phyloP scores from a whole-genome alignment of 1,140 invertebrate genomes.

The Diorhabda elongata region DNA sequence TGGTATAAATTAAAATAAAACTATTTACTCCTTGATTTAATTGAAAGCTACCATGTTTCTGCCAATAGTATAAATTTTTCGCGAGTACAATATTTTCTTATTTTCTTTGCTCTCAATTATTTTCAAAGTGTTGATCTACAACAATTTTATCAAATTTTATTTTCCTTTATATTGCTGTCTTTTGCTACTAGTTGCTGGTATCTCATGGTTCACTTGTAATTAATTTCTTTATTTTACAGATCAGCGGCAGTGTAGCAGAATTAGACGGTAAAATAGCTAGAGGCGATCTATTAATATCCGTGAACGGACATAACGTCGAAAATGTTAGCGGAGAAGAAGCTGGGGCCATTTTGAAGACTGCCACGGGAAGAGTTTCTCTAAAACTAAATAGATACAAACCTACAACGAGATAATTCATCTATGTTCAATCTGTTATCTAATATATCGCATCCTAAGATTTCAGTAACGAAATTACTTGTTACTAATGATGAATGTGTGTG shows the following conservation, averaged over 20 bases:
- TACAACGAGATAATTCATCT: slow-evolving; percentile 36
- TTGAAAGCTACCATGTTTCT: neutral
- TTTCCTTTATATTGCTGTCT: too few species aligned
- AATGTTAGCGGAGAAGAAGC: slow-evolving; percentile 79
- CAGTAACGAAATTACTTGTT: too few species aligned
- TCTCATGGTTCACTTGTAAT: too few species aligned
- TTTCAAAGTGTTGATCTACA: neutral
- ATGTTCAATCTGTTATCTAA: too few species aligned
- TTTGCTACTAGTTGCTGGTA: too few species aligned
- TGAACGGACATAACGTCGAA: slow-evolving; percentile 85
- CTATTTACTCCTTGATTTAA: too few species aligned
- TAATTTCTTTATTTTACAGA: slow-evolving; percentile 49
- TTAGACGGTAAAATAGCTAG: slow-evolving; percentile 87
- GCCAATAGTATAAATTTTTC: neutral
- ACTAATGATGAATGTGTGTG: too few species aligned
- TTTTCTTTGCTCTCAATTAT: neutral
- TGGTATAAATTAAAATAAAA: neutral
- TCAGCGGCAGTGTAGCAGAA: slow-evolving; percentile 85
- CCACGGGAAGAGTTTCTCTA: slow-evolving; percentile 70
- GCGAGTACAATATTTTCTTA: too few species aligned
- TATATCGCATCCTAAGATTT: too few species aligned
- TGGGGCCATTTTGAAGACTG: slow-evolving; percentile 82
- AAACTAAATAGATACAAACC: slow-evolving; percentile 80
- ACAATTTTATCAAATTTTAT: neutral
- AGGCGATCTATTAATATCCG: slow-evolving; percentile 86